phyloP scores from a whole-genome alignment of 1,140 invertebrate genomes.

The Tigriopus japonicus region DNA sequence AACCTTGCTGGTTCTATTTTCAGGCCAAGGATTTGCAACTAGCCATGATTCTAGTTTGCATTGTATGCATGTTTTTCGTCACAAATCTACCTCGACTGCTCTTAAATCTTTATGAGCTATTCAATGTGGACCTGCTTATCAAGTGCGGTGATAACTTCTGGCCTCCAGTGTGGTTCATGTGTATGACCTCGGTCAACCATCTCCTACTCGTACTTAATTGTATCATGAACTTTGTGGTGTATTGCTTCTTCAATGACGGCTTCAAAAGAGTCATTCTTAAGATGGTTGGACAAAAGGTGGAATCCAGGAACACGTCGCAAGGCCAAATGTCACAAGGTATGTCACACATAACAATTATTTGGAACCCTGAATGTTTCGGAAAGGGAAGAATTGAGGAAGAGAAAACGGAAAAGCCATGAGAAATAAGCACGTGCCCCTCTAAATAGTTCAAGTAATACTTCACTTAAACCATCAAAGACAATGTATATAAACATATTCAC shows the following conservation, averaged over 20 bases:
- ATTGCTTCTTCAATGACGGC: not conserved
- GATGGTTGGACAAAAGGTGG: no score
- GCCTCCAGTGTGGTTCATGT: conserved; percentile 7
- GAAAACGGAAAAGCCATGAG: no score
- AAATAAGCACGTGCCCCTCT: no score
- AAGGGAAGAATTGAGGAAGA: no score
- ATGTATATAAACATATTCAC: no score
- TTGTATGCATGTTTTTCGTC: conserved; percentile 8
- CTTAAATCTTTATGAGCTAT: not conserved
- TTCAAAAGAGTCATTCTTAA: no score
- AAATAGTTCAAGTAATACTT: no score
- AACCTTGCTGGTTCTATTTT: not conserved
- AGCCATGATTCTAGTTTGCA: not conserved
- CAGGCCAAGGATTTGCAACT: conserved; percentile 8
- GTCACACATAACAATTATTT: no score
- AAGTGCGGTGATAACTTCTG: not conserved
- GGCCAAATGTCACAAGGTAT: no score
- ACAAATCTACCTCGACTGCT: conserved; percentile 5
- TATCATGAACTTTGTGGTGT: not conserved
- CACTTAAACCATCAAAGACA: no score
- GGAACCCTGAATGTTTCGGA: no score
- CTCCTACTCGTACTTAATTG: not conserved
- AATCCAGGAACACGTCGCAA: no score
- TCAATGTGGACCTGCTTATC: not conserved
- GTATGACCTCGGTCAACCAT: not conserved